Base-by-base conservation (phyloP, 1,140 invertebrate genomes). In the Neodiprion lecontei region DNA sequence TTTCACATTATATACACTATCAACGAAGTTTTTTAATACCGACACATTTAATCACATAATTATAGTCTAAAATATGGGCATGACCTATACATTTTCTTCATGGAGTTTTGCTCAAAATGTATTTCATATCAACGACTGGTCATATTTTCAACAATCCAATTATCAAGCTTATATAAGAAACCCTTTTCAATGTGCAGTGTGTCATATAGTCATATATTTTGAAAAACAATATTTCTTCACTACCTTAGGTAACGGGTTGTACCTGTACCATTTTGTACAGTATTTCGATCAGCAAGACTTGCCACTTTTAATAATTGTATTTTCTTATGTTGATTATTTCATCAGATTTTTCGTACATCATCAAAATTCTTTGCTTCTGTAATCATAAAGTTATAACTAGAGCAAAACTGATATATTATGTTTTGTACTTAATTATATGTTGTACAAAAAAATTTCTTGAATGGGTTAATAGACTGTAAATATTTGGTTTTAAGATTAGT, bases 11-110 rank as follows among this genome's bases (percentile, higher is more conserved):
- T 75, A 50, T 73, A 61, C 74, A 75, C 65, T 79, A 76, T 78
- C 78, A 79, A 79, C 78, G 78, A 79, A 79, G 78, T 78, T 79
- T 74, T 76, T 71, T 67, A 71, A 75, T 73, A 61, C 23, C 61
- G 66, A 69, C 67, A 71, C 21, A 17, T 71, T 17, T 28, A 40
- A 17, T 21, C 12, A 4, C 28, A 69, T 17, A 17, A 48, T 69
- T 12, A 40, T 71, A 50, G 70, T 71, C 23, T 14, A 17, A 50
- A 71, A 48, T n/a, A 48, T 71, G 48, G 23, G 28, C 68, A 69
- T 28, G 68, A 40, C n/a, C n/a, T 17, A 40, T 17, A 3, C 14
- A 17, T 47, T 40, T 47, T 71, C 9, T 71, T 49, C 48, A 7
- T 48, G 14, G 70, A n/a, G 12, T 71, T 71, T 71, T 69, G 70